Evolutionary conservation across 2,797 vertebrate species (phyloP).

Genomic region (Xiphorhynchus erythropygius): DNA sequence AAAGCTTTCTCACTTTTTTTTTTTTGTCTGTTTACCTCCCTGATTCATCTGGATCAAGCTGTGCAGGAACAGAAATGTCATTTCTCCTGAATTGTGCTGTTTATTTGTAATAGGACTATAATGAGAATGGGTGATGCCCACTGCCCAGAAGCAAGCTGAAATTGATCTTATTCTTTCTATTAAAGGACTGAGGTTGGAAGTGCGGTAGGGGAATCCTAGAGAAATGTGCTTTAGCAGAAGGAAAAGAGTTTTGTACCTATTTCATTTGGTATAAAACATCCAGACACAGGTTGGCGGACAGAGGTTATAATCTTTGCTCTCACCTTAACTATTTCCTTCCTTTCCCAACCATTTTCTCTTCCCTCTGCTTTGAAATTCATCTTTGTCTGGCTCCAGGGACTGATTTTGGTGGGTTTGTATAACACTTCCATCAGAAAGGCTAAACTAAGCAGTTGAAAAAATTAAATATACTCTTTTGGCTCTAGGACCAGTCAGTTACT

Average conservation of each 20-base stretch:
- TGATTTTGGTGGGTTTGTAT: not conserved
- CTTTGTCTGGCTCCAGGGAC: not conserved
- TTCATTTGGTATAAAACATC: not conserved
- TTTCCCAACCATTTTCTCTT: not conserved
- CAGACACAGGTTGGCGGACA: not conserved
- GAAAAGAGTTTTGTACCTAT: not conserved
- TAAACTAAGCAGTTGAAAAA: not conserved
- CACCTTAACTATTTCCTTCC: not conserved
- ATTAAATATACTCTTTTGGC: not conserved
- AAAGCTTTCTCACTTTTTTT: not conserved
- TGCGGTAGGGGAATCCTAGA: not conserved
- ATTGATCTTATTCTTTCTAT: not conserved
- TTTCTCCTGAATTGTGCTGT: not conserved
- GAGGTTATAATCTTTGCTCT: not conserved
- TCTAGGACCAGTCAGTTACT: not conserved
- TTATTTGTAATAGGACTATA: not conserved
- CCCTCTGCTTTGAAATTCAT: not conserved
- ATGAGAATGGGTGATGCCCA: not conserved
- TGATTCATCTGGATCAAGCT: slow-evolving; percentile 9
- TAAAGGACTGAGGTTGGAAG: not conserved
- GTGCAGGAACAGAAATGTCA: not conserved
- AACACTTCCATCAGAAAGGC: not conserved
- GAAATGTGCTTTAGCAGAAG: not conserved
- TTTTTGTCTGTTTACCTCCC: slow-evolving; percentile 24
- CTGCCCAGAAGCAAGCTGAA: not conserved